These are phyloP conservation scores for Prunella himalayana DNA, from an alignment of 2,113 vertebrate genomes.

Conservation along the genomic window DNA sequence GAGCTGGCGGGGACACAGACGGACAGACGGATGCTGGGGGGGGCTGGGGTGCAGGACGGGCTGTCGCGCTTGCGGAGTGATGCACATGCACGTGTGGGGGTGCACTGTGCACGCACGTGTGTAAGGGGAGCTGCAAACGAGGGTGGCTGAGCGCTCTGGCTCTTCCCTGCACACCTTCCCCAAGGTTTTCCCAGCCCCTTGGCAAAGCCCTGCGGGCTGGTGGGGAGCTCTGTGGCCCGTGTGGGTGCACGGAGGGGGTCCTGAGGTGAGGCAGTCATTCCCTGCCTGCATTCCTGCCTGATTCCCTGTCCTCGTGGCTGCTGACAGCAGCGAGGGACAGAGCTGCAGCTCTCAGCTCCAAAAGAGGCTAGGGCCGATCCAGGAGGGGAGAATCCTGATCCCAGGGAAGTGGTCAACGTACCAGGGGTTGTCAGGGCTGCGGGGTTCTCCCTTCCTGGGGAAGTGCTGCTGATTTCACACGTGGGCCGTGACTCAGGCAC, in stretches of 20 bases:
- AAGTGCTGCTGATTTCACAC: neutral
- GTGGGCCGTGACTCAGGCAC: neutral
- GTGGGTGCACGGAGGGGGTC: neutral
- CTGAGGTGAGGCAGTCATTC: neutral
- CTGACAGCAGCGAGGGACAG: neutral
- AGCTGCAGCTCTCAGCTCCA: neutral
- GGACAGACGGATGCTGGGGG: neutral
- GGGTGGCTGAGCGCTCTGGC: neutral
- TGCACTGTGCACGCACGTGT: neutral
- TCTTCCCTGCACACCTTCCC: neutral
- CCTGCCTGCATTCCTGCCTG: neutral
- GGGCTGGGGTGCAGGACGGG: neutral
- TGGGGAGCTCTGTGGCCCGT: fast-evolving
- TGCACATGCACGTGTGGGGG: neutral
- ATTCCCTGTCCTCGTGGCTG: neutral
- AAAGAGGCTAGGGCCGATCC: neutral
- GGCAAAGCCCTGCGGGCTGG: neutral
- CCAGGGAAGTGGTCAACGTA: neutral
- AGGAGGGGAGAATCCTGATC: neutral
- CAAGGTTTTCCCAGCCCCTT: neutral
- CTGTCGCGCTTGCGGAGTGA: fast-evolving
- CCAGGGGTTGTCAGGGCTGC: neutral
- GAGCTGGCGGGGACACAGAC: neutral
- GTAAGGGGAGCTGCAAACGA: neutral
- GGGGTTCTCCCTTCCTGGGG: neutral